Evolutionary conservation across 2,113 vertebrate genomes (phyloP), one percentile per base, ranked within the genome.

Genomic region (Rhea pennata): DNA sequence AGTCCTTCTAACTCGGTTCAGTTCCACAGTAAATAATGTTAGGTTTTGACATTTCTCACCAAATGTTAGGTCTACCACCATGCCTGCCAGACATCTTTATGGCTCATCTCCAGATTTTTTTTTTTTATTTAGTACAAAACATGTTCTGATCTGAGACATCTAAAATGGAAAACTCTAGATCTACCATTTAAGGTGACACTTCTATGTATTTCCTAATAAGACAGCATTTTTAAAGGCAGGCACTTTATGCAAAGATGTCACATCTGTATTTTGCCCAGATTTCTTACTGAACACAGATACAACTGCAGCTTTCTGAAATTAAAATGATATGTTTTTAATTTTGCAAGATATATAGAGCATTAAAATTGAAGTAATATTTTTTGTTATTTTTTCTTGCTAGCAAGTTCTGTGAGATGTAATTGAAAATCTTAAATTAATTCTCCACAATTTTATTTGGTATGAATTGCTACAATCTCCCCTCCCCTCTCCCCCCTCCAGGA

Each of bases 21-120:
- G 33, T 80, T 92, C 51, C 78, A 39, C 46, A 95, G 75, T 91
- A 95, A 93, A 87, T 64, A 89, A 64, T 21, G 22, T 67, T 90
- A 88, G 42, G 50, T 19, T 96, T 91, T 86, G 84, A 50, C 88
- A 80, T 74, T 96, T 95, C 74, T 76, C 76, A 93, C 87, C n/a
- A 78, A 85, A 87, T 79, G 6, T 36, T 90, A 66, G 33, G 31
- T 76, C 84, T 92, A 61, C 20, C 69, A 51, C 46, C 69, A 16
- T 85, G 19, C 12, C 91, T 48, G 36, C 22, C 4, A 21, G 80
- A 80, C 15, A 81, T 74, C 67, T 96, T 87, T 46, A 19, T 77
- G 61, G 61, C 20, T 94, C 46, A 81, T 78, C 50, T 95, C 84
- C 42, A 84, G 12, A 62, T 83, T 94, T 33, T 78, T 96, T 94